Evolutionary conservation across 2,888 invertebrate genomes (phyloP).

Genomic region (Platycnemis pennipes): DNA sequence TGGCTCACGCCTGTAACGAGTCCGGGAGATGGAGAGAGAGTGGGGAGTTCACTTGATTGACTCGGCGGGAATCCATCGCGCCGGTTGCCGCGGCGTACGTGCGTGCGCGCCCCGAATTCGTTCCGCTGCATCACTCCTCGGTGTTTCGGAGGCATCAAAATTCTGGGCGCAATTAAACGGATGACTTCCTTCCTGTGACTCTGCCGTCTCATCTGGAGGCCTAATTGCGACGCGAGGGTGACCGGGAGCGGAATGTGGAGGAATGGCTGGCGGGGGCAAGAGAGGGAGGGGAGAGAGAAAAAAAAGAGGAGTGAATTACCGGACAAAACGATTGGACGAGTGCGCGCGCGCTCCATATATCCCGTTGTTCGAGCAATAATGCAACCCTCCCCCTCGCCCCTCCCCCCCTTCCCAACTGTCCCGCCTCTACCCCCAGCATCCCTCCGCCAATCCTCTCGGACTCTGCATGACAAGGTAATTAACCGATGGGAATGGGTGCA

Average conservation of each 20-base stretch:
- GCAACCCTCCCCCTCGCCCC: not conserved
- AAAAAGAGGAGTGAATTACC: not conserved
- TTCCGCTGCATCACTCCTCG: not conserved
- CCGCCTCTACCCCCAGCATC: not conserved
- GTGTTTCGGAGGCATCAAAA: not conserved
- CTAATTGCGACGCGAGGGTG: not conserved
- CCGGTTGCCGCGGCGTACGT: not conserved
- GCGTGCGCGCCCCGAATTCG: not conserved
- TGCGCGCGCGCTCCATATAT: not conserved
- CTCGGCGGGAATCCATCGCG: not conserved
- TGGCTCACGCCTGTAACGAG: too few relatives aligned
- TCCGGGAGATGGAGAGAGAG: too few relatives aligned
- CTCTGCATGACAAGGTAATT: slow-evolving; percentile 39
- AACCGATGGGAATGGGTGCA: slow-evolving; percentile 31
- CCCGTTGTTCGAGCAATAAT: slow-evolving; percentile 3
- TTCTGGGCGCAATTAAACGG: not conserved
- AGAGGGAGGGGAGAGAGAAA: not conserved
- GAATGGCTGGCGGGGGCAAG: not conserved
- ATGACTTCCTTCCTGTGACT: not conserved
- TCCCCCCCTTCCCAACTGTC: not conserved
- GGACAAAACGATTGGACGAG: not conserved
- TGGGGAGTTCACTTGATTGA: not conserved
- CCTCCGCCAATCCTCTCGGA: too few relatives aligned
- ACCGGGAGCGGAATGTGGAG: not conserved
- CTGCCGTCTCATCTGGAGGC: not conserved